Conservation (phyloP, 2,113 vertebrate species). For the Zosterops japonicus region DNA sequence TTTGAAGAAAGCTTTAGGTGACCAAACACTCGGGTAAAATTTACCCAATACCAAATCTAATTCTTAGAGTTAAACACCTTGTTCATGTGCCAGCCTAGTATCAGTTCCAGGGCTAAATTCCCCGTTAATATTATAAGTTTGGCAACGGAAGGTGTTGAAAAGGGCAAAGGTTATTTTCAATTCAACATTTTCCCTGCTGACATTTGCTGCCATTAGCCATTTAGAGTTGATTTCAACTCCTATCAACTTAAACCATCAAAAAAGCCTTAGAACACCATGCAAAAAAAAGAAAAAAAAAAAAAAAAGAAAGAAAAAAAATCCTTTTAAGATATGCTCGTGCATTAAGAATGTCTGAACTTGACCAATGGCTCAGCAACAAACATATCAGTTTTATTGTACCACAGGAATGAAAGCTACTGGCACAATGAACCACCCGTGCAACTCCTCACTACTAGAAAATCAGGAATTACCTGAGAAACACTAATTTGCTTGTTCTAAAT, state of each 20-base stretch:
- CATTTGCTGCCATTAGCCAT: neutral
- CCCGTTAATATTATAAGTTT: neutral
- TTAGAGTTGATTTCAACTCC: neutral
- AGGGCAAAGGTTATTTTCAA: neutral
- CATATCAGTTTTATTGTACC: neutral
- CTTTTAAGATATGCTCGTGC: neutral
- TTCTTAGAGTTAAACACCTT: neutral
- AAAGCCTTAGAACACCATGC: neutral
- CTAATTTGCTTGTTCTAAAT: neutral
- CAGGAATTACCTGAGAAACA: neutral
- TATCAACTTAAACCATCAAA: neutral
- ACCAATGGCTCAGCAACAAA: neutral
- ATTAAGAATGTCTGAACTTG: neutral
- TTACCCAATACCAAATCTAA: neutral
- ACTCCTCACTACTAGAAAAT: neutral
- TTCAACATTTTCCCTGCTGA: neutral
- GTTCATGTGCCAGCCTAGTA: neutral
- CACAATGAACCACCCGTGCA: rapidly evolving
- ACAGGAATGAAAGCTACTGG: neutral
- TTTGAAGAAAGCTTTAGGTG: neutral
- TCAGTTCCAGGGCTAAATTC: neutral
- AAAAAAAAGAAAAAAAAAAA: neutral
- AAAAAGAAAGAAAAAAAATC: neutral
- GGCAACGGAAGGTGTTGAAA: neutral
- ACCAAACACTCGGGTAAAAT: rapidly evolving